These are phyloP conservation scores for Dorcus parallelipipedus DNA, from an alignment of 2,888 invertebrate genomes.

Conservation along the genomic window DNA sequence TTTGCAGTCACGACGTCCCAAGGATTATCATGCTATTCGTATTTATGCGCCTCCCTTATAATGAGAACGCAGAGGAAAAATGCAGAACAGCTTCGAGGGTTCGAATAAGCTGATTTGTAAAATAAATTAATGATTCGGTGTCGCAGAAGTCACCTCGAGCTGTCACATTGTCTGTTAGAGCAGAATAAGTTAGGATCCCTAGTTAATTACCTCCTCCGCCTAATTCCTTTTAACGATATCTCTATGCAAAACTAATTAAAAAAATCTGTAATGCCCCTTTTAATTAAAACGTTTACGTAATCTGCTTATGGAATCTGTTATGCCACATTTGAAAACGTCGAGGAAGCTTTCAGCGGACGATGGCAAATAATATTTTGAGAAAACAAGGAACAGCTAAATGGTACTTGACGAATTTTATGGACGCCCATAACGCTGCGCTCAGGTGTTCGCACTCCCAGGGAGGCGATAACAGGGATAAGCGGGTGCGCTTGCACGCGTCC, in stretches of 20 bases:
- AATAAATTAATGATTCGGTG: conserved; percentile 50
- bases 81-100: conserved; percentile 43
- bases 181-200: conserved; percentile 37
- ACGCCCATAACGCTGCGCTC: conserved; percentile 37
- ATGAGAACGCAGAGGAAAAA: conserved; percentile 38
- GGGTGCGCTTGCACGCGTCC: conserved; percentile 34
- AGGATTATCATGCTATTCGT: conserved; percentile 16
- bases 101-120: conserved; percentile 51
- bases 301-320: conserved; percentile 17
- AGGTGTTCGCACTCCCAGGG: conserved; percentile 47
- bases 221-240: conserved; percentile 48
- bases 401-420: conserved; percentile 31
- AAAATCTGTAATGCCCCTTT: conserved; percentile 23
- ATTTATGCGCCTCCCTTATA: conserved; percentile 41
- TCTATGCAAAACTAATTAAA: conserved; percentile 43
- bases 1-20: conserved; percentile 10
- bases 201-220: conserved; percentile 47
- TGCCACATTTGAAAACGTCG: too few species aligned
- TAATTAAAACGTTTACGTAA: conserved; percentile 27
- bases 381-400: conserved; percentile 27
- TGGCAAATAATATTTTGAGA: conserved; percentile 22
- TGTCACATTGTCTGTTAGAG: conserved; percentile 47
- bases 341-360: conserved; percentile 21
- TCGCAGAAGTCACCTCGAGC: conserved; percentile 48
- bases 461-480: conserved; percentile 51